Base-by-base conservation (phyloP, 2,797 vertebrate genomes). In the Rhinophrynus dorsalis region DNA sequence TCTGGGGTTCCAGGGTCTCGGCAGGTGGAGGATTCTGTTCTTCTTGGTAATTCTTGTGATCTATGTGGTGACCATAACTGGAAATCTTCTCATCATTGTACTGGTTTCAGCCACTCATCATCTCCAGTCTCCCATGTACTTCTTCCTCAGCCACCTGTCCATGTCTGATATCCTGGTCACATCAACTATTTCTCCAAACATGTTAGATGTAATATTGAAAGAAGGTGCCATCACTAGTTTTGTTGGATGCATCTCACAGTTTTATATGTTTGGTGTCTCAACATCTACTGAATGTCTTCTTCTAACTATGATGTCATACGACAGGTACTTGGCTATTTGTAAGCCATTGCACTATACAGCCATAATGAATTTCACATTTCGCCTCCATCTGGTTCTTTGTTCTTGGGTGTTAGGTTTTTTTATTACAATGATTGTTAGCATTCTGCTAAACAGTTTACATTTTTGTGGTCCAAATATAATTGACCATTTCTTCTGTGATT, bases 161-260 rank as follows among this genome's bases (percentile, higher is more conserved):
- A 13, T 62, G 8, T 48, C 61, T 40, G 69, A 77, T 20, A 74
- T 74, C 20, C 33, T 77, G 20, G 62, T 75, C 10, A 74, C 67
- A 1, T 44, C 52, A 3, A 67, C 68, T 11, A 67, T 69, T 57
- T 59, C 44, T 15, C 75, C 70, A 13, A 67, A 64, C 32, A 48
- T 74, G 30, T 10, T 76, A 21, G 20, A 17, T 18, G 57, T 54
- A 10, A 54, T 59, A 51, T 27, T 17, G 5, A 48, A 9, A 12
- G 54, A 56, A 1, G 26, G 60, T 35, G 42, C 64, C 21, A 56
- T 35, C 2, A 62, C 71, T 18, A 65, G 48, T 21, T 66, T 65
- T 54, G 45, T 35, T 37, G 61, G 40, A 1, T 76, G 42, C 37
- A 33, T 63, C 18, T 38, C 40, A 33, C 64, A 65, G 52, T 68